Base-by-base conservation (phyloP, 2,888 invertebrate genomes). In the Atethmia centrago region DNA sequence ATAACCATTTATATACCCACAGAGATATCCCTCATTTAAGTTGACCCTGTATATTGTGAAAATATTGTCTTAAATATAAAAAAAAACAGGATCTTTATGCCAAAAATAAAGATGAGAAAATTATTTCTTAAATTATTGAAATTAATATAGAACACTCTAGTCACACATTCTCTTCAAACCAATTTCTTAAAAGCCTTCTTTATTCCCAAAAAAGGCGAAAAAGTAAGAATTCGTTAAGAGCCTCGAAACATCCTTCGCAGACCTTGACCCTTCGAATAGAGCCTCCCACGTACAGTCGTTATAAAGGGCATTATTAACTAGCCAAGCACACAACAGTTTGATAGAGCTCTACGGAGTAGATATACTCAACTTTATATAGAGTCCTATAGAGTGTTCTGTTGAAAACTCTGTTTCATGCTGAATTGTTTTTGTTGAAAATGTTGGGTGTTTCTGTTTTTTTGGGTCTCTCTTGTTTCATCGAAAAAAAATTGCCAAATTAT, bases 231-330 rank as follows among this genome's bases (percentile, higher is more conserved):
- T 81, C 58, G 68, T 73, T 63, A 45, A 84, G 62, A 86, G 63
- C 58, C 80, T 71, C 45, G 56, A 78, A 74, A 82, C 53, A 80
- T 85, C 84, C 85, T 82, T 78, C 67, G 70, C 71, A 82, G 85
- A 80, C 88, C 88, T 80, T 89, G 87, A 85, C 82, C 86, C 78
- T 74, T 71, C 69, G 73, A 75, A 78, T 79, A 67, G 80, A 85
- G 77, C 72, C 76, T 71, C 81, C 71, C 80, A 86, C 81, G 83
- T 80, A 82, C 66, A 84, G 72, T 82, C 85, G 78, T 87, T 82
- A 88, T 87, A 89, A 88, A 88, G 82, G 83, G 86, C 84, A 87
- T 85, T 85, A 88, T 86, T 86, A 89, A 88, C 86, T 86, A 80
- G 79, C 77, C 81, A 71, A 82, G 77, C 82, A 87, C 67, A 87